Conservation (phyloP, 2,113 vertebrate species). For the Montifringilla adamsi region DNA sequence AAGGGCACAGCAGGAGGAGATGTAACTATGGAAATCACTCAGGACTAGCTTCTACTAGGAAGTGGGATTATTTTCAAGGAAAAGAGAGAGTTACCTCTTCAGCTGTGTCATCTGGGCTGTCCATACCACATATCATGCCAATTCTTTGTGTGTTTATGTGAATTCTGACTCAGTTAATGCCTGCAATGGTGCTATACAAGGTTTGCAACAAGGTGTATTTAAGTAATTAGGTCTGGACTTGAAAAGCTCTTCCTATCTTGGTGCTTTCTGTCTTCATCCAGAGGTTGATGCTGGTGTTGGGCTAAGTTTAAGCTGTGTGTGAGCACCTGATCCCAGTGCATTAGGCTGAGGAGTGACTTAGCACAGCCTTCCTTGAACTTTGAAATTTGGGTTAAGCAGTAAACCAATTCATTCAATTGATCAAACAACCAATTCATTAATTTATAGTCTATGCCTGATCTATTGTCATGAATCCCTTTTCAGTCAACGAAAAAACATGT, state of each 20-base stretch:
- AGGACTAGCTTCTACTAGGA: not conserved
- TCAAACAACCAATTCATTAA: not conserved
- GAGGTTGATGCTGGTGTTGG: not conserved
- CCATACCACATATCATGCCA: not conserved
- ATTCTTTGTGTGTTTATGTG: rapidly evolving
- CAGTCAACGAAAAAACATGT: not conserved
- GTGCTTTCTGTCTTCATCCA: not conserved
- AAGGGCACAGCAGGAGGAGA: not conserved
- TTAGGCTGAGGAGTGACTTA: not conserved
- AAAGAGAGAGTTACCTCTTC: not conserved
- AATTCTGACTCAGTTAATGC: not conserved
- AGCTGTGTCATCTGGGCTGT: not conserved
- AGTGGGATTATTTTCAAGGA: not conserved
- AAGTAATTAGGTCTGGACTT: not conserved
- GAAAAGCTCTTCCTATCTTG: not conserved
- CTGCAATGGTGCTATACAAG: not conserved
- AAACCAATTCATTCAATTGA: not conserved
- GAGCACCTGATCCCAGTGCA: not conserved
- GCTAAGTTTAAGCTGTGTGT: not conserved
- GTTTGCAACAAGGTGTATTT: not conserved
- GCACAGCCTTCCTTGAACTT: not conserved
- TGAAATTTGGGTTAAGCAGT: not conserved
- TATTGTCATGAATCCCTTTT: not conserved
- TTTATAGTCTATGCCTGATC: not conserved
- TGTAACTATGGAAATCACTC: not conserved